Evolutionary conservation across 2,797 vertebrate species (phyloP).

Genomic region (Vireo griseus): DNA sequence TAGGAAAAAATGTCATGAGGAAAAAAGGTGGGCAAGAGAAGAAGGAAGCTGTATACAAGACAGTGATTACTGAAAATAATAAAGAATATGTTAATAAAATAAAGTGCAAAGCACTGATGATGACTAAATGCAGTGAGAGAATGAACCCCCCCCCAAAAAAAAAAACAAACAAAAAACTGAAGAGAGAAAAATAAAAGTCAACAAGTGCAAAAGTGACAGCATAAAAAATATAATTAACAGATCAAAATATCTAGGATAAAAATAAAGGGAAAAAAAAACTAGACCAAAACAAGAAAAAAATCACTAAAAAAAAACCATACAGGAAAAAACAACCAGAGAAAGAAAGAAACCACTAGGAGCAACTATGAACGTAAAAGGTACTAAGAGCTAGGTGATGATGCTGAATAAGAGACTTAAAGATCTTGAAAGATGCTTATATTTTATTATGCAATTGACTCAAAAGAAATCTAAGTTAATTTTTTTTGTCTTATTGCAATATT

Average conservation of each 20-base stretch:
- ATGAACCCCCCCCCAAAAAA: fast-evolving
- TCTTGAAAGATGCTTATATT: not conserved
- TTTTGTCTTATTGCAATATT: not conserved
- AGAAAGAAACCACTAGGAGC: not conserved
- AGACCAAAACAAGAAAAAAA: not conserved
- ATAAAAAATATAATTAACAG: not conserved
- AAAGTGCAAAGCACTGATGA: not conserved
- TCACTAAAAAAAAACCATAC: not conserved
- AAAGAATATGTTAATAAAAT: not conserved
- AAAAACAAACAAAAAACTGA: no score
- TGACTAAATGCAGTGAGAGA: not conserved
- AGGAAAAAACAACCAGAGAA: no score
- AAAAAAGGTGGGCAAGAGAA: not conserved
- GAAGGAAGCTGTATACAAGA: not conserved
- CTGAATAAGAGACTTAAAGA: not conserved
- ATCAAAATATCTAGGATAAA: not conserved
- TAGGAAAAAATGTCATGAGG: not conserved
- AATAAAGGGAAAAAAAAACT: not conserved
- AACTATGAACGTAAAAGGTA: not conserved
- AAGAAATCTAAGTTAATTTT: not conserved
- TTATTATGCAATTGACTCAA: not conserved
- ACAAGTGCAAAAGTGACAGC: not conserved
- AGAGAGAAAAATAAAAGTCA: not conserved
- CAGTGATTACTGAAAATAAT: not conserved
- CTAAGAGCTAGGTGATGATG: not conserved